Conservation (phyloP, 2,797 vertebrate species). For the Pseudochirops corinnae region DNA sequence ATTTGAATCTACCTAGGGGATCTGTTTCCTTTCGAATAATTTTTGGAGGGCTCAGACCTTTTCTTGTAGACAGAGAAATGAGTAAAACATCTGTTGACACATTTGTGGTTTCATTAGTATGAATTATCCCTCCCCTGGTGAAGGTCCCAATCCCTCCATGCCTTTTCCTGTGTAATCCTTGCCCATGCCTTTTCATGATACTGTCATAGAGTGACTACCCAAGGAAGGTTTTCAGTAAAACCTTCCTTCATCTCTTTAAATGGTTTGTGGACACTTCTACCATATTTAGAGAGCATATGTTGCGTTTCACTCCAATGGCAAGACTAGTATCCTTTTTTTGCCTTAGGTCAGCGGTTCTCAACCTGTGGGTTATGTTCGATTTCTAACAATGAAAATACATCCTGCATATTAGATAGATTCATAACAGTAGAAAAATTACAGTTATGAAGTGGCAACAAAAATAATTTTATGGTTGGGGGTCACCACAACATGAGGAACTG, state of each 20-base stretch:
- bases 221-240: neutral
- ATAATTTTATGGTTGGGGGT: no score
- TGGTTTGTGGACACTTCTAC: neutral
- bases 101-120: neutral
- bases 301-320: neutral
- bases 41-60: conserved; percentile 50
- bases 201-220: neutral
- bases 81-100: neutral
- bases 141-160: neutral
- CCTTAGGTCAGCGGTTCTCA: neutral
- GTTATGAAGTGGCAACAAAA: no score
- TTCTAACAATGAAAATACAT: no score
- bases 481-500: no score
- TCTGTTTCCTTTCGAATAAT: conserved; percentile 26
- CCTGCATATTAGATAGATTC: no score
- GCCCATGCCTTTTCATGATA: neutral
- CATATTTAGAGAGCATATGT: neutral
- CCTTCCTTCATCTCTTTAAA: neutral
- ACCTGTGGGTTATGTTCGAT: no score
- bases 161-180: neutral
- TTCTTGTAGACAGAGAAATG: conserved; percentile 20
- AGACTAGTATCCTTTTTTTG: neutral
- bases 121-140: neutral
- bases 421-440: no score
- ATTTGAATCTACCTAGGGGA: conserved; percentile 20